phyloP scores from a whole-genome alignment of 2,888 invertebrate genomes.

The Caenorhabditis angaria region DNA sequence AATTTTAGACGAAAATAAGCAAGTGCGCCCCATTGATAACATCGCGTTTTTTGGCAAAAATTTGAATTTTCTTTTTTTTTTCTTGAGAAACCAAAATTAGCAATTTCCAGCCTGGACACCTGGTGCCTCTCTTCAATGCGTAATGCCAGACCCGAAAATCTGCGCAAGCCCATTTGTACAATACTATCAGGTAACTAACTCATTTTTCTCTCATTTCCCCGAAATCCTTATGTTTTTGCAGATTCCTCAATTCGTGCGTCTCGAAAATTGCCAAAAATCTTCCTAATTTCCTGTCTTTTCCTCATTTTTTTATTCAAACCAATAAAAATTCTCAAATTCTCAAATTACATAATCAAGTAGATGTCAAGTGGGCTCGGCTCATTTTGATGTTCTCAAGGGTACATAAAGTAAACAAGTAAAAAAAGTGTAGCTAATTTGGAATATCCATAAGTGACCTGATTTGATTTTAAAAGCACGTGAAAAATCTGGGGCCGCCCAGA shows the following conservation, averaged over 20 bases:
- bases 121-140: constrained; percentile 22
- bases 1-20: too few species aligned
- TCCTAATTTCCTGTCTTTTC: neutral
- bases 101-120: constrained; percentile 44
- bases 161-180: constrained; percentile 15
- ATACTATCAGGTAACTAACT: constrained; percentile 13
- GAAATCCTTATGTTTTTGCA: neutral
- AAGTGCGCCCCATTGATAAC: too few species aligned
- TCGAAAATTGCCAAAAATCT: neutral
- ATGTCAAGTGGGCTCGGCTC: neutral
- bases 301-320: neutral
- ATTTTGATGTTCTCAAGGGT: neutral
- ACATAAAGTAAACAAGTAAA: neutral
- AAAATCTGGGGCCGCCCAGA: too few species aligned
- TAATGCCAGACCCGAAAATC: neutral
- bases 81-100: neutral
- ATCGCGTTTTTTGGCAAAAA: too few species aligned
- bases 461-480: too few species aligned
- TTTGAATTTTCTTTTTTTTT: neutral
- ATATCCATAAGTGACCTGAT: too few species aligned
- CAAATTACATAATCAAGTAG: constrained; percentile 4
- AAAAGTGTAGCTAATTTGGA: too few species aligned
- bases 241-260: constrained; percentile 9
- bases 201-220: neutral
- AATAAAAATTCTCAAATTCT: neutral